These are phyloP conservation scores for Dryas iulia DNA, from an alignment of 1,140 invertebrate genomes.

Conservation along the genomic window DNA sequence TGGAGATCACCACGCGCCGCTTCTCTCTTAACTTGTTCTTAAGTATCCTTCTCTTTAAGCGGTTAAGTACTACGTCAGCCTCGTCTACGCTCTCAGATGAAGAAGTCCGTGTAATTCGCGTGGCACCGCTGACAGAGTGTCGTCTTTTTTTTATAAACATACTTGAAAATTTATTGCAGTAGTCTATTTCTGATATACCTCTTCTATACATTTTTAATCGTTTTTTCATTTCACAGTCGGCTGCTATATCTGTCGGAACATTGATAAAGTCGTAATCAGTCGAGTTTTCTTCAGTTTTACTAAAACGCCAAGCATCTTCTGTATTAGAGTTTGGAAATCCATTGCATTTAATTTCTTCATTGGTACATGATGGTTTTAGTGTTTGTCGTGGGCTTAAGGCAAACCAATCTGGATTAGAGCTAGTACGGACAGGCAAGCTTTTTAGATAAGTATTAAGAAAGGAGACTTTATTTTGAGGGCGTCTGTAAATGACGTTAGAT, in stretches of 20 bases:
- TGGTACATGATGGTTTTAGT: slow-evolving; percentile 45
- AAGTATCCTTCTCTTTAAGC: slow-evolving; percentile 75
- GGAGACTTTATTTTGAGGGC: slow-evolving; percentile 71
- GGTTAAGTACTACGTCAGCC: slow-evolving; percentile 74
- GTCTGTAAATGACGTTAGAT: slow-evolving; percentile 57
- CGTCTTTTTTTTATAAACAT: slow-evolving; percentile 53
- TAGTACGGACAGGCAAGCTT: slow-evolving; percentile 68
- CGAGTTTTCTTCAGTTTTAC: slow-evolving; percentile 49
- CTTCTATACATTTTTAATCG: slow-evolving; percentile 76
- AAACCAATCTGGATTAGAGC: slow-evolving; percentile 68
- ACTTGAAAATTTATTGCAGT: slow-evolving; percentile 48
- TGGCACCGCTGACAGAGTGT: slow-evolving; percentile 60
- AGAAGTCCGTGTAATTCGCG: slow-evolving; percentile 57
- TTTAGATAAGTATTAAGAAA: slow-evolving; percentile 78
- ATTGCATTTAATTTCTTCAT: slow-evolving; percentile 37
- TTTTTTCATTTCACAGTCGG: slow-evolving; percentile 71
- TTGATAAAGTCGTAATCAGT: slow-evolving; percentile 68
- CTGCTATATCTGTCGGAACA: slow-evolving; percentile 65
- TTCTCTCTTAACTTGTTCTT: slow-evolving; percentile 76
- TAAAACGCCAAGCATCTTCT: slow-evolving; percentile 39
- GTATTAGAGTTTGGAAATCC: slow-evolving; percentile 44
- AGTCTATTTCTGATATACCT: slow-evolving; percentile 72
- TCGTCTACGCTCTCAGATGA: slow-evolving; percentile 79
- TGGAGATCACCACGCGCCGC: slow-evolving; percentile 51
- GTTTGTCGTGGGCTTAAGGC: slow-evolving; percentile 56